These are phyloP conservation scores for Butorides virescens DNA, from an alignment of 2,113 vertebrate genomes.

Conservation along the genomic window DNA sequence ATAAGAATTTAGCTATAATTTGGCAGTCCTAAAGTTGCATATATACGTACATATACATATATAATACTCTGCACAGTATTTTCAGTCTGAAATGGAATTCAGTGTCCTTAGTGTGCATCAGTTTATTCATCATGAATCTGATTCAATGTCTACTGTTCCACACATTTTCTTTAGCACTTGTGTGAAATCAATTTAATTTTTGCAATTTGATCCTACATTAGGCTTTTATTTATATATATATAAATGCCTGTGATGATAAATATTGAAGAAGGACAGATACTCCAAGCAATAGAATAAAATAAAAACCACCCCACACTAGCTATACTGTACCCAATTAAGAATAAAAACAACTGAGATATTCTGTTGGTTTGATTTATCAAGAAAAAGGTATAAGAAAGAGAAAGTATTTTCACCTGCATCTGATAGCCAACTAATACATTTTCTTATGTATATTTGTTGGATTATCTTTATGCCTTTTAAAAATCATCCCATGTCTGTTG, in stretches of 20 bases:
- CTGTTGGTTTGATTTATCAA: background rate
- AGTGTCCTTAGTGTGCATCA: background rate
- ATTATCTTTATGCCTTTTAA: background rate
- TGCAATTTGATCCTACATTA: background rate
- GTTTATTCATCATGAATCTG: background rate
- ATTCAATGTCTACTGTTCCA: background rate
- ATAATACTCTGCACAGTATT: background rate
- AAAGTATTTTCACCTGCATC: background rate
- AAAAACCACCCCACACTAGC: background rate
- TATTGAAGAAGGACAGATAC: background rate
- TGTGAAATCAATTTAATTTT: background rate
- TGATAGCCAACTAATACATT: background rate
- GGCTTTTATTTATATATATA: background rate
- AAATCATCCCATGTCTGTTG: background rate
- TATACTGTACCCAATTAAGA: background rate
- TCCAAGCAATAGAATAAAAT: background rate
- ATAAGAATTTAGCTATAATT: background rate
- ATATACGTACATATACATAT: background rate
- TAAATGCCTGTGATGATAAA: background rate
- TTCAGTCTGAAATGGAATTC: background rate
- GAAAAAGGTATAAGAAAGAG: background rate
- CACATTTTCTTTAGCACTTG: background rate
- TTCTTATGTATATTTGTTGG: background rate
- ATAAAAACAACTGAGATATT: background rate
- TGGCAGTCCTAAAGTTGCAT: background rate